Conservation (phyloP, 2,113 vertebrate species). For the Boulengeromyrus knoepffleri region DNA sequence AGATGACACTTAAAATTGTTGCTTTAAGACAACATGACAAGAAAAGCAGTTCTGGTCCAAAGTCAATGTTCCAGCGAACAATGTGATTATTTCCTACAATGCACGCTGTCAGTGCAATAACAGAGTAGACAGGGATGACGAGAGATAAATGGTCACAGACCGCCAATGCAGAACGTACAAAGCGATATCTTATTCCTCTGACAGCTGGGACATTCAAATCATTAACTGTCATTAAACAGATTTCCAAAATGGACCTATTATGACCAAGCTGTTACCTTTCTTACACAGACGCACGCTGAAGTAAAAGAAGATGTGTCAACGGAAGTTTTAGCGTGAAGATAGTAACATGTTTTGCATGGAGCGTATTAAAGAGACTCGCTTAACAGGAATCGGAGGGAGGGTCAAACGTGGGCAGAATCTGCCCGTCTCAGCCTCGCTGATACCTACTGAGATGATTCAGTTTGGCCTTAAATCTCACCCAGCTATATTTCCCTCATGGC, state of each 20-base stretch:
- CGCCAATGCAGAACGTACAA: background rate
- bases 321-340: background rate
- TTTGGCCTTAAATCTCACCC: background rate
- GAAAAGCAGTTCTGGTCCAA: background rate
- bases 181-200: background rate
- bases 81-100: background rate
- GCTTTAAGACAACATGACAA: background rate
- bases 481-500: background rate
- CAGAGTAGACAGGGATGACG: background rate
- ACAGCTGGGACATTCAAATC: background rate
- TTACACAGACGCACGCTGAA: background rate
- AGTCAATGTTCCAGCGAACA: background rate
- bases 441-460: background rate
- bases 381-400: background rate
- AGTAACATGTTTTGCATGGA: background rate
- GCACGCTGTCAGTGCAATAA: background rate
- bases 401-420: background rate
- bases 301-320: background rate
- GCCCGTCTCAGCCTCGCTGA: background rate
- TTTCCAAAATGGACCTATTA: background rate
- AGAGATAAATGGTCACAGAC: background rate
- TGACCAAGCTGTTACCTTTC: background rate
- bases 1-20: conserved; percentile 6
- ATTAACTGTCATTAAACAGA: background rate
- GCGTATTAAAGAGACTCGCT: background rate